phyloP scores from a whole-genome alignment of 92 coral and sea anemone genomes.

The Pocillopora meandrina region DNA sequence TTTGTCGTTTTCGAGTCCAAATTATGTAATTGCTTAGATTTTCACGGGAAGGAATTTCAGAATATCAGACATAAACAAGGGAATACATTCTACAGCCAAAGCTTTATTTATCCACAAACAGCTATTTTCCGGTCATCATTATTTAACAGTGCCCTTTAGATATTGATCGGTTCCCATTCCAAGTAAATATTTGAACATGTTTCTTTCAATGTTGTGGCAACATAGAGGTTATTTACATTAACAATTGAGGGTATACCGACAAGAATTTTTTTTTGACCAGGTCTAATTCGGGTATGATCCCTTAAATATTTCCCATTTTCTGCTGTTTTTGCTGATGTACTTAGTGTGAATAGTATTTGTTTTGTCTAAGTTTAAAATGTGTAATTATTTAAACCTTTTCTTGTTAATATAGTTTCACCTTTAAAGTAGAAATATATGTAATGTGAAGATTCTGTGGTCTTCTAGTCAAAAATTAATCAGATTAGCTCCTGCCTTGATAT shows the following conservation, averaged over 20 bases:
- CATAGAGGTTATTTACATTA: not conserved
- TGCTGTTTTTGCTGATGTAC: not conserved
- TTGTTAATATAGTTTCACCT: not conserved
- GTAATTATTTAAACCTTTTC: not conserved
- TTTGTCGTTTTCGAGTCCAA: not conserved
- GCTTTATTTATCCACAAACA: not conserved
- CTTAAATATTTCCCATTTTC: not conserved
- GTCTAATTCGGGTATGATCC: not conserved
- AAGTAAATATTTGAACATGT: not conserved
- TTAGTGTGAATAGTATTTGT: not conserved
- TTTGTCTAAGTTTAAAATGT: not conserved
- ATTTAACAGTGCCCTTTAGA: not conserved
- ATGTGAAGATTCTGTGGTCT: not conserved
- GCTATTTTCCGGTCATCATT: not conserved
- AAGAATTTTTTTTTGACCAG: not conserved
- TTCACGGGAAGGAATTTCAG: slow-evolving; percentile 1
- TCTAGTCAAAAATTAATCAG: not conserved
- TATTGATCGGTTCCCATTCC: not conserved
- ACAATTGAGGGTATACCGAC: no score
- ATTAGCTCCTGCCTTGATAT: not conserved
- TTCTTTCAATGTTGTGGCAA: not conserved
- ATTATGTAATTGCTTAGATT: not conserved
- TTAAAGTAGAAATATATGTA: not conserved
- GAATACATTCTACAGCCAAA: not conserved
- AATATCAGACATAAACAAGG: not conserved